A percentile compares a stretch with the other conserved stretches of the same genome.
phyloP scores from a whole-genome alignment of 2,888 invertebrate species.

The Rotaria macrura region DNA sequence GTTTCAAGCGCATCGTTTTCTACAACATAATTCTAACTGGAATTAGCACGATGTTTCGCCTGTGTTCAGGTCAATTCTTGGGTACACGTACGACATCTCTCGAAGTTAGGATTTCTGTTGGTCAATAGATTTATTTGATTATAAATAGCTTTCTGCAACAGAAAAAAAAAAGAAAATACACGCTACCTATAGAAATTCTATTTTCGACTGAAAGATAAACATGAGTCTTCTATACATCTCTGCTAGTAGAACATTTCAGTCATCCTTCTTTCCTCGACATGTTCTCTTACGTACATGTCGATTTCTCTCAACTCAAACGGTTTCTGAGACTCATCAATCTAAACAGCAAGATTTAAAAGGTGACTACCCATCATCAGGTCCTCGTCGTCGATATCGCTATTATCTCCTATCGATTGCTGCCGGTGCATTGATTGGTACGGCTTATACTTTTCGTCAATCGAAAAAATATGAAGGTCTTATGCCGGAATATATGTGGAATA shows the following conservation, averaged over 20 bases:
- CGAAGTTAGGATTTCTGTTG: neutral
- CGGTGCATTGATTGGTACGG: neutral
- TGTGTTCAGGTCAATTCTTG: too few species aligned
- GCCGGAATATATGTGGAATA: neutral
- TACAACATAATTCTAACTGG: too few species aligned
- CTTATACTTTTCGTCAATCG: neutral
- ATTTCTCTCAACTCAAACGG: neutral
- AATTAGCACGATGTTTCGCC: too few species aligned
- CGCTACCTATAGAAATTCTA: neutral
- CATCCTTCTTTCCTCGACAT: neutral
- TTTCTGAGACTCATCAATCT: neutral
- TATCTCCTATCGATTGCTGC: slow-evolving; percentile 13
- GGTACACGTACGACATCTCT: neutral
- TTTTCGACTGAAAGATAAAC: neutral
- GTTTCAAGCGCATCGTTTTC: too few species aligned
- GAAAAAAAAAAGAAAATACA: too few species aligned
- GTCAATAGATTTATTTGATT: neutral
- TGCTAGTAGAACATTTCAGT: neutral
- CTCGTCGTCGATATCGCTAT: neutral
- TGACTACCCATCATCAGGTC: neutral
- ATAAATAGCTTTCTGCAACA: neutral
- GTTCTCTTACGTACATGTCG: neutral
- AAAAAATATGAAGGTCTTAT: neutral
- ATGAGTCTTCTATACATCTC: neutral
- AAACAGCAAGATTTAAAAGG: neutral